Percentiles rank a stretch among this genome's conserved stretches.
Evolutionary conservation across 2,797 vertebrate species (phyloP).

Genomic region (Artibeus lituratus): DNA sequence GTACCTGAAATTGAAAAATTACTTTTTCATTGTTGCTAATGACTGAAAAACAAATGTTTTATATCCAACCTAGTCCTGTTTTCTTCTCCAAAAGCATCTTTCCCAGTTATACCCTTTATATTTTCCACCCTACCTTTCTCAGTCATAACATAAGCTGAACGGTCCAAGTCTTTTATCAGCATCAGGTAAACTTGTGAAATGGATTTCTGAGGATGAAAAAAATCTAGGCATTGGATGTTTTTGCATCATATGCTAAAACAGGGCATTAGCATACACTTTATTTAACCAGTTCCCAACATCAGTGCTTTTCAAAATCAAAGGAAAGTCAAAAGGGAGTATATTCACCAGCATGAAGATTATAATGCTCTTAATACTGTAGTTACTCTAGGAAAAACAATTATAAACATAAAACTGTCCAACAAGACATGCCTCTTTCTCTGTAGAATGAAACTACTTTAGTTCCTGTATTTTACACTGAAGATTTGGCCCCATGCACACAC

Average conservation of each 20-base stretch:
- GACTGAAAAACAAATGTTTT: neutral
- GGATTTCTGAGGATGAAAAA: neutral
- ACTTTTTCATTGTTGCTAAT: neutral
- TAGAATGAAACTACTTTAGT: neutral
- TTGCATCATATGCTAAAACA: neutral
- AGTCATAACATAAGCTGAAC: neutral
- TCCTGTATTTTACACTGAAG: neutral
- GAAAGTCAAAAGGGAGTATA: neutral
- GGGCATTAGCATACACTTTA: neutral
- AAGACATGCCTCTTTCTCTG: neutral
- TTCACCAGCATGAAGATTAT: neutral
- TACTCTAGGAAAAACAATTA: neutral
- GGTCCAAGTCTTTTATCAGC: neutral
- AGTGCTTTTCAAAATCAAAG: conserved; percentile 5
- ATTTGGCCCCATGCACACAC: neutral
- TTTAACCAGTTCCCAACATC: neutral
- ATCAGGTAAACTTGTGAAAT: neutral
- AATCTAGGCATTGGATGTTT: too few relatives aligned
- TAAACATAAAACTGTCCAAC: neutral
- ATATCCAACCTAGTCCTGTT: neutral
- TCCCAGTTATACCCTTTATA: neutral
- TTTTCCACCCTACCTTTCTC: neutral
- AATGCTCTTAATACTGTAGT: neutral
- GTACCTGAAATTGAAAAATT: neutral
- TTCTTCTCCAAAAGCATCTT: neutral